phyloP scores from a whole-genome alignment of 92 coral and sea anemone species.

The Zoanthus sansibaricus region DNA sequence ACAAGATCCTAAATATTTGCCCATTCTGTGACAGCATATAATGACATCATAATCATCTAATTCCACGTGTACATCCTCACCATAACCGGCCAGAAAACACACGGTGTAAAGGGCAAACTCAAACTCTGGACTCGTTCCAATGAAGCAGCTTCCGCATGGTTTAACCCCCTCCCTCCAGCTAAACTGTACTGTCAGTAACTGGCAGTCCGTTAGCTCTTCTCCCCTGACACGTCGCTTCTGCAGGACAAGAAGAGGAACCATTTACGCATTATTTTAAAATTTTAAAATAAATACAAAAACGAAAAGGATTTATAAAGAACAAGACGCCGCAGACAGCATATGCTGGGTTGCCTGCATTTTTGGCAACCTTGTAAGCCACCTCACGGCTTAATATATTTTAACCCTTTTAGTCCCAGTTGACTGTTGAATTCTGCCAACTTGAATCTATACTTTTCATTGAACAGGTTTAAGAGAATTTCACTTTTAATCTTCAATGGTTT shows the following conservation, averaged over 20 bases:
- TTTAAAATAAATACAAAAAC: too few species aligned
- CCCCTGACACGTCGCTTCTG: slow-evolving; percentile 80
- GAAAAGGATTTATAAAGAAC: too few species aligned
- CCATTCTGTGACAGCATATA: slow-evolving; percentile 74
- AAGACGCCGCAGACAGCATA: too few species aligned
- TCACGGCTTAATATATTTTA: too few species aligned
- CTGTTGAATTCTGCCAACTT: too few species aligned
- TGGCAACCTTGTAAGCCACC: too few species aligned
- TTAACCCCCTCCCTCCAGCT: slow-evolving; percentile 91
- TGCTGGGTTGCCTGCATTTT: too few species aligned
- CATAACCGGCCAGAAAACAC: slow-evolving; percentile 87
- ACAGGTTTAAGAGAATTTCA: too few species aligned
- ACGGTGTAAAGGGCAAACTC: slow-evolving; percentile 94
- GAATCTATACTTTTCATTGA: too few species aligned
- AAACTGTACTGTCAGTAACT: slow-evolving; percentile 89
- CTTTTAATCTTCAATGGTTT: too few species aligned
- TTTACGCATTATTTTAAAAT: too few species aligned
- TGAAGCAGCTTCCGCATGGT: slow-evolving; percentile 96
- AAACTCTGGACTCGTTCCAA: slow-evolving; percentile 99
- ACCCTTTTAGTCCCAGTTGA: too few species aligned
- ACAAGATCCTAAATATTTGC: slow-evolving; percentile 84
- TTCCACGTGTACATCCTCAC: slow-evolving; percentile 78
- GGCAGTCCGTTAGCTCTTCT: slow-evolving; percentile 79
- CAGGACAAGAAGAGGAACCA: not conserved
- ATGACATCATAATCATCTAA: slow-evolving; percentile 95